Conservation (phyloP, 1,140 invertebrate genomes). For the Aphaenogaster rudis region DNA sequence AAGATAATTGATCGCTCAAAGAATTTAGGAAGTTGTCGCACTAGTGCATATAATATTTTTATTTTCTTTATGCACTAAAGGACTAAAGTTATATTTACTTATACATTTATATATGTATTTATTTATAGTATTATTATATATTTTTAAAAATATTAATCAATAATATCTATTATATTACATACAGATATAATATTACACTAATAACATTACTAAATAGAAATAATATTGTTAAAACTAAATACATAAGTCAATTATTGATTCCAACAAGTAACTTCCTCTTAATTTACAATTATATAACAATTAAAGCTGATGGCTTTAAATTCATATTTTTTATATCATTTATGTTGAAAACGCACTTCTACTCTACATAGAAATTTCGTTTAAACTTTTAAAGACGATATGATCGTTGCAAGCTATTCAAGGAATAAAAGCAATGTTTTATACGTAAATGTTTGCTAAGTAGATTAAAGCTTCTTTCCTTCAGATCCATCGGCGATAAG, state of each 20-base stretch:
- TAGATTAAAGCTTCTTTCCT: constrained; percentile 49
- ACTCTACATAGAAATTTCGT: background rate
- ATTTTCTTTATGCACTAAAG: background rate
- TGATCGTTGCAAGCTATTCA: background rate
- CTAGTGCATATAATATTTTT: background rate
- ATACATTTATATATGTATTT: background rate
- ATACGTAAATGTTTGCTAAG: constrained; percentile 44
- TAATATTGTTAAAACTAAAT: background rate
- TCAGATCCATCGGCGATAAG: constrained; percentile 38
- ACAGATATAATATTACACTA: background rate
- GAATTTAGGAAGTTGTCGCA: background rate
- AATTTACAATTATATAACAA: background rate
- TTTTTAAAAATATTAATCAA: background rate
- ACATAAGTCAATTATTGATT: background rate
- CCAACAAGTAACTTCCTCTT: background rate
- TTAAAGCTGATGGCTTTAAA: constrained; percentile 1
- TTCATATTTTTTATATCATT: background rate
- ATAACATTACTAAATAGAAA: background rate
- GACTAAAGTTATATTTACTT: background rate
- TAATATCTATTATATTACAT: background rate
- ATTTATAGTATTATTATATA: background rate
- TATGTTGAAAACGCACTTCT: background rate
- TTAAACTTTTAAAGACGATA: constrained; percentile 18
- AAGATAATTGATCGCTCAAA: background rate
- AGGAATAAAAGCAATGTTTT: constrained; percentile 14